A percentile compares a stretch with the other conserved stretches of the same genome.
These are phyloP conservation scores for Amaurobius ferox DNA, from an alignment of 2,888 invertebrate species.

Conservation along the genomic window DNA sequence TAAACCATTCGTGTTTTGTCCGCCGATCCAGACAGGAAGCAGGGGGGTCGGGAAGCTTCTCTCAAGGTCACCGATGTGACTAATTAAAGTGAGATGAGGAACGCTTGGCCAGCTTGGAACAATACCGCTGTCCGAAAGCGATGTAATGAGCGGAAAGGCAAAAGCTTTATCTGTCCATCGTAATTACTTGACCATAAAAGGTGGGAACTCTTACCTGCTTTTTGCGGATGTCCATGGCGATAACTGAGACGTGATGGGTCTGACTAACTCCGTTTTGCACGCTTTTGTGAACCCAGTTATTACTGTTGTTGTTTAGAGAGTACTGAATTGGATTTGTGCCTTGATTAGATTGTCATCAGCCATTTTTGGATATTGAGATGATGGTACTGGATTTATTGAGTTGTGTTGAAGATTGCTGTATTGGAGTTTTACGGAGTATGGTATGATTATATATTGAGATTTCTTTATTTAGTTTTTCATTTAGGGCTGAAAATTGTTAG, in stretches of 20 bases:
- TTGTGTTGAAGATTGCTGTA: too few species aligned
- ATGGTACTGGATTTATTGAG: not conserved
- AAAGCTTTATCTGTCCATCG: constrained; percentile 65
- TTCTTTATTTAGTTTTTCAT: too few species aligned
- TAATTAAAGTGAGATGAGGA: constrained; percentile 67
- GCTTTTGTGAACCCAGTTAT: constrained; percentile 53
- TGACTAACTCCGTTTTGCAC: constrained; percentile 39
- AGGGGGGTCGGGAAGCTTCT: constrained; percentile 11
- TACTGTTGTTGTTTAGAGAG: constrained; percentile 10
- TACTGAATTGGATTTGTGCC: not conserved
- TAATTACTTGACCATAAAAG: constrained; percentile 71
- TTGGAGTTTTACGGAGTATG: too few species aligned
- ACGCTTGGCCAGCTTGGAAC: constrained; percentile 67
- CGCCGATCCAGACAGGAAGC: constrained; percentile 40
- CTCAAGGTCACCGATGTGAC: constrained; percentile 68
- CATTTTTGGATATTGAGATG: not conserved
- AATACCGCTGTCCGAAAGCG: constrained; percentile 51
- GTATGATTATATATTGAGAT: too few species aligned
- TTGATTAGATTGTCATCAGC: not conserved
- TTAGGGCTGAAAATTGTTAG: too few species aligned
- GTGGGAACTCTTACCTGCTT: constrained; percentile 47
- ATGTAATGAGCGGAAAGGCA: constrained; percentile 61
- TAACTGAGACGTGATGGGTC: constrained; percentile 53
- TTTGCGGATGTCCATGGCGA: constrained; percentile 40
- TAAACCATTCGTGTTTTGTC: constrained; percentile 57